Conservation (phyloP, 2,888 invertebrate species). For the Acanthosoma haemorrhoidale region DNA sequence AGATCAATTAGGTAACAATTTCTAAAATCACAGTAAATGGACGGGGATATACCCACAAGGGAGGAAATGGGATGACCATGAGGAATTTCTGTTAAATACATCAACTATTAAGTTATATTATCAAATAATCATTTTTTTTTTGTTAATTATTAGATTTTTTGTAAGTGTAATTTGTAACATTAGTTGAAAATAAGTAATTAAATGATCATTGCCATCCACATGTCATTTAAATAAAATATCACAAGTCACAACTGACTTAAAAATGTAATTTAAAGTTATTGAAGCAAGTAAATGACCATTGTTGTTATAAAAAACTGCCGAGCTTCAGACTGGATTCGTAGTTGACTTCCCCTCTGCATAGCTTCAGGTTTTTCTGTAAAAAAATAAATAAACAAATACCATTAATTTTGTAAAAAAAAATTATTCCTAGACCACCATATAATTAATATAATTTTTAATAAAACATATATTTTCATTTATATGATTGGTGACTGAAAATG, state of each 20-base stretch:
- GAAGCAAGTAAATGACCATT: constrained; percentile 1
- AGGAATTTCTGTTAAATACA: constrained; percentile 6
- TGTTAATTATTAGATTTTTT: neutral
- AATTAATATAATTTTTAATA: no score
- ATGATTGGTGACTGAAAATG: no score
- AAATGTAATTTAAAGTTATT: neutral
- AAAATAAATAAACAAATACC: neutral
- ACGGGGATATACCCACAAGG: constrained; percentile 13
- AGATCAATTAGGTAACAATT: neutral
- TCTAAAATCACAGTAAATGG: constrained; percentile 24
- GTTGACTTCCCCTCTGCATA: constrained; percentile 74
- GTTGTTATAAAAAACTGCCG: neutral
- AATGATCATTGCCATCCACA: neutral
- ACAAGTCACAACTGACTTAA: neutral
- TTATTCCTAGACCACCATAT: no score
- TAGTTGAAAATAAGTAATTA: neutral
- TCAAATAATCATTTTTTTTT: no score
- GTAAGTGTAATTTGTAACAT: neutral
- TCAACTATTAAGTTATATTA: neutral
- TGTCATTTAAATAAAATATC: constrained; percentile 1
- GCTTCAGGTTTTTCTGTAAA: constrained; percentile 70
- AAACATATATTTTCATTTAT: no score
- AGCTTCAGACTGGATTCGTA: constrained; percentile 42
- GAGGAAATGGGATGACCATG: constrained; percentile 19
- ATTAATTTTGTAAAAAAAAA: neutral